Conservation (phyloP, 2,888 invertebrate genomes). For the Andrena marginata region DNA sequence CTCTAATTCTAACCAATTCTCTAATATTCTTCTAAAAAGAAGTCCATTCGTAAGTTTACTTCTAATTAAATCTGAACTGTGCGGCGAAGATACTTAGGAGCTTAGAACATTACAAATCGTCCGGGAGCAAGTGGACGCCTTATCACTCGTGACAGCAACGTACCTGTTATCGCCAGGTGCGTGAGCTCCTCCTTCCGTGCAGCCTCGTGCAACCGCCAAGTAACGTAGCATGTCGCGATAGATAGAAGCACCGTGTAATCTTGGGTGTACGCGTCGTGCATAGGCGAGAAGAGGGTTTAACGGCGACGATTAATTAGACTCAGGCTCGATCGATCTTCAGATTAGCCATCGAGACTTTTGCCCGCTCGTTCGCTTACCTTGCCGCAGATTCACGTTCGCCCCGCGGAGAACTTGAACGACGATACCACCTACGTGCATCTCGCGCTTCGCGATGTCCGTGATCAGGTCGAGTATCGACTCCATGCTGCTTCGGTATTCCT, state of each 20-base stretch:
- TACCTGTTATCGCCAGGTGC: constrained; percentile 90
- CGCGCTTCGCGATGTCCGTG: constrained; percentile 88
- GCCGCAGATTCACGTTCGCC: constrained; percentile 89
- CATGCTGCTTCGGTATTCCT: constrained; percentile 87
- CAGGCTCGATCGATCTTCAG: neutral
- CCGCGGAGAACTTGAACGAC: constrained; percentile 90
- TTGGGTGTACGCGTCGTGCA: constrained; percentile 76
- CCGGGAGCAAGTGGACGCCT: neutral
- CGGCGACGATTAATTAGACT: constrained; percentile 6
- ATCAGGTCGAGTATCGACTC: constrained; percentile 88
- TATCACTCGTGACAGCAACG: neutral
- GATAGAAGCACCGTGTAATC: constrained; percentile 91
- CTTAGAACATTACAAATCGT: neutral
- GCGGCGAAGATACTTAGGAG: no score
- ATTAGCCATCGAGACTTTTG: neutral
- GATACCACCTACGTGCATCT: constrained; percentile 90
- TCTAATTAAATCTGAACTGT: no score
- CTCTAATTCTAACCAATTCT: no score
- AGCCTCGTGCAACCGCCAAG: constrained; percentile 90
- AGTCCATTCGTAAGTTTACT: no score
- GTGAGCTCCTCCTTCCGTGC: constrained; percentile 89
- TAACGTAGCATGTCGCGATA: constrained; percentile 90
- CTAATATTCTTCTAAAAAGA: no score
- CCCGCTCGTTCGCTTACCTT: constrained; percentile 86
- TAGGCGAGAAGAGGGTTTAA: constrained; percentile 1